Evolutionary conservation across 2,888 invertebrate genomes (phyloP).

Genomic region (Ferrisia virgata): DNA sequence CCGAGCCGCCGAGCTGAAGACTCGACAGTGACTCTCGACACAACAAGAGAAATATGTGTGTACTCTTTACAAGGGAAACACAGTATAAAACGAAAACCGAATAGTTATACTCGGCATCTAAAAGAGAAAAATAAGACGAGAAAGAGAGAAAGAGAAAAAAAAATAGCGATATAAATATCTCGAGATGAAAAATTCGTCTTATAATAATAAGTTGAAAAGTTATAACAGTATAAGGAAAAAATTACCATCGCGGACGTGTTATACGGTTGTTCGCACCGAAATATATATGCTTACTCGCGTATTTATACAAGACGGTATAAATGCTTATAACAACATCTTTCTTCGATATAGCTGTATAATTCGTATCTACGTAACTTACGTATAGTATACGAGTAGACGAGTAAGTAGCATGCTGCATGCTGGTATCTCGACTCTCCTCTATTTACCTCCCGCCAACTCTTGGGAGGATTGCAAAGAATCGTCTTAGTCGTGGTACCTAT

Average conservation of each 20-base stretch:
- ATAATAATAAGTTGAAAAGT: not conserved
- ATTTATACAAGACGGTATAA: not conserved
- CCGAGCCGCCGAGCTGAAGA: too few species aligned
- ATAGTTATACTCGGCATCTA: not conserved
- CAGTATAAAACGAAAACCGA: not conserved
- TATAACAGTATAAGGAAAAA: not conserved
- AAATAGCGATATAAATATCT: not conserved
- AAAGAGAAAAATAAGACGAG: not conserved
- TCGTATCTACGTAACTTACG: too few species aligned
- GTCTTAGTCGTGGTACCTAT: too few species aligned
- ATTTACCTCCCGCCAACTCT: too few species aligned
- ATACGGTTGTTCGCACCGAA: not conserved
- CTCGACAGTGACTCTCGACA: not conserved
- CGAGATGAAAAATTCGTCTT: not conserved
- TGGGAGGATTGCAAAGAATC: not conserved
- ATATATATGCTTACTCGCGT: too few species aligned
- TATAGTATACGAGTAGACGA: too few species aligned
- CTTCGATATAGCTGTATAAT: too few species aligned
- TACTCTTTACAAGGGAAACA: too few species aligned
- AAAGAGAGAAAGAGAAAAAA: not conserved
- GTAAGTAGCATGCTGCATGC: too few species aligned
- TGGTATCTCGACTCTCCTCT: too few species aligned
- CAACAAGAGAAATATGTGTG: too few species aligned
- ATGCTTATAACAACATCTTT: not conserved
- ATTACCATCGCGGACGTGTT: not conserved